phyloP scores from a whole-genome alignment of 1,140 invertebrate genomes.

The Bombus waltoni region DNA sequence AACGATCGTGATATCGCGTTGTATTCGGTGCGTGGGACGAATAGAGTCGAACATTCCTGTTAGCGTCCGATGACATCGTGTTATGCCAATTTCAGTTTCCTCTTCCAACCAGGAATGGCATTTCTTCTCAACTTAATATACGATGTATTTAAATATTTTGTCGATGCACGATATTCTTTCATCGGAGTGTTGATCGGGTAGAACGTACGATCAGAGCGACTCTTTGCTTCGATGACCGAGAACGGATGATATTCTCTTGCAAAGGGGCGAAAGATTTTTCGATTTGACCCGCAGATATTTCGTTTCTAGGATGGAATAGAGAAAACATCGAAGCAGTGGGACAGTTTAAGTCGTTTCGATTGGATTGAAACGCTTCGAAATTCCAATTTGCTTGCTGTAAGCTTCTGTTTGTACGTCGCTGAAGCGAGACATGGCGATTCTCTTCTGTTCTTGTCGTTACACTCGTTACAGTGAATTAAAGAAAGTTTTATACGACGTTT shows the following conservation, averaged over 20 bases:
- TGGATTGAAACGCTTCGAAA: background rate
- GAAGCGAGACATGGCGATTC: background rate
- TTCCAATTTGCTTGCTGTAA: background rate
- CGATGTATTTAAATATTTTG: background rate
- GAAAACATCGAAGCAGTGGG: background rate
- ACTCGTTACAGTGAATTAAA: background rate
- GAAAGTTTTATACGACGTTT: background rate
- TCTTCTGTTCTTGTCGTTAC: too few species aligned
- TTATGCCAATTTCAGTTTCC: background rate
- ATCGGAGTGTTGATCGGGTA: background rate
- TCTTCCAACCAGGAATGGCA: background rate
- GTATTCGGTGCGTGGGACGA: too few species aligned
- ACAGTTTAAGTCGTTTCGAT: too few species aligned
- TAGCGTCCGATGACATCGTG: background rate
- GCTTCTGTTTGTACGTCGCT: background rate
- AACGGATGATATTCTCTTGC: accelerated
- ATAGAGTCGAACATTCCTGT: background rate
- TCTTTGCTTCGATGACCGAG: background rate
- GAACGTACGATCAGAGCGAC: background rate
- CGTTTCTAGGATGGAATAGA: background rate
- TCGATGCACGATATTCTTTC: background rate
- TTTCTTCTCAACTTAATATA: too few species aligned
- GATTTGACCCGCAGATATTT: background rate
- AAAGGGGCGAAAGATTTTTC: background rate
- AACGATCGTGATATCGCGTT: too few species aligned